Percentiles rank a stretch among this genome's conserved stretches.
Conservation (phyloP, 2,888 invertebrate genomes). For the Drosophila rubida region DNA sequence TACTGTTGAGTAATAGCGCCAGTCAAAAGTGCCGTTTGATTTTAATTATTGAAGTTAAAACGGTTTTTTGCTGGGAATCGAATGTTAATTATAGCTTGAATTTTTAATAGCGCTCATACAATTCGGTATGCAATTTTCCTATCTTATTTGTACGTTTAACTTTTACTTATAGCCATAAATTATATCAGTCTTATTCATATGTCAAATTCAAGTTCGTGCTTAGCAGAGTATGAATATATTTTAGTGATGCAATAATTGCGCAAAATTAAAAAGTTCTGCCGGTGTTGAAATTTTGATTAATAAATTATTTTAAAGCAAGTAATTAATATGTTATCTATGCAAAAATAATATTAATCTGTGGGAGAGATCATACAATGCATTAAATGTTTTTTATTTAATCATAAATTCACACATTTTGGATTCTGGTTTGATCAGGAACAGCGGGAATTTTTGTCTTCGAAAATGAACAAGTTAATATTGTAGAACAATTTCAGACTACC, state of each 20-base stretch:
- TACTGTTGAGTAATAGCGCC: not conserved
- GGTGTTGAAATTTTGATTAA: not conserved
- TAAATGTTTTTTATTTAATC: not conserved
- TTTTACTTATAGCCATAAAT: conserved; percentile 17
- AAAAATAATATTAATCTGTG: not conserved
- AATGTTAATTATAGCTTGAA: conserved; percentile 15
- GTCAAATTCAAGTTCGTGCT: not conserved
- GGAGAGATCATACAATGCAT: conserved; percentile 7
- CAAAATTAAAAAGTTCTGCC: not conserved
- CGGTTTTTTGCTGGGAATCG: not conserved
- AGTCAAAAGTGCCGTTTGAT: conserved; percentile 6
- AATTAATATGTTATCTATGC: conserved; percentile 1
- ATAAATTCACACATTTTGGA: not conserved
- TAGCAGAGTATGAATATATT: not conserved
- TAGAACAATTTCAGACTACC: not conserved
- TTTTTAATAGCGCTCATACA: not conserved
- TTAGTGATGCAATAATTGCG: not conserved
- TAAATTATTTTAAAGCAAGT: not conserved
- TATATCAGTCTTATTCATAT: conserved; percentile 2
- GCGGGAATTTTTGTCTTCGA: not conserved
- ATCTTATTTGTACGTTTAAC: not conserved
- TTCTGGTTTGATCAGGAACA: not conserved
- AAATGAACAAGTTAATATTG: not conserved
- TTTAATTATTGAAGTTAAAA: not conserved
- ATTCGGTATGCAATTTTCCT: not conserved